Percentiles rank a stretch among this genome's conserved stretches.
These are phyloP conservation scores for Patella ulyssiponensis DNA, from an alignment of 2,888 invertebrate species.

Conservation along the genomic window DNA sequence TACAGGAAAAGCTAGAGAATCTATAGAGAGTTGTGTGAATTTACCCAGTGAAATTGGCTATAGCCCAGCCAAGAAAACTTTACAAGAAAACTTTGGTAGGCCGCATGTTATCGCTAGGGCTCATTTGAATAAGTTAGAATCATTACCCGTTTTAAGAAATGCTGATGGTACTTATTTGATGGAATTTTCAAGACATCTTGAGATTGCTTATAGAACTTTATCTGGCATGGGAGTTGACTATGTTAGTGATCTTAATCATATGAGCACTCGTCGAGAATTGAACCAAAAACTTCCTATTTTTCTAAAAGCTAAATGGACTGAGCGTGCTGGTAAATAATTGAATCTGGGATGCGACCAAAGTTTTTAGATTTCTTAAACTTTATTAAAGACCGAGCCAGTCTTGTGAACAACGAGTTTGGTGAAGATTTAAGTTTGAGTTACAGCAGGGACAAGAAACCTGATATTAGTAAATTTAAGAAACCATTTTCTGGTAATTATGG, in stretches of 20 bases:
- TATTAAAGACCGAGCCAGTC: background rate
- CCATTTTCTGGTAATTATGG: no score
- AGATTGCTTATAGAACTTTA: background rate
- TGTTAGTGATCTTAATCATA: background rate
- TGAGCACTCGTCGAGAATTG: background rate
- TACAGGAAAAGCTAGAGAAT: background rate
- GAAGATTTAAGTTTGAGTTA: background rate
- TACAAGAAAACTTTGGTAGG: no score
- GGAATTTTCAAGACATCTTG: background rate
- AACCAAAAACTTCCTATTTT: background rate
- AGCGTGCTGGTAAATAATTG: background rate
- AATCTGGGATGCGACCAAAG: background rate
- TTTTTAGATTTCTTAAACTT: background rate
- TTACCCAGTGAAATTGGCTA: background rate
- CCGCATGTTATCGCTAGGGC: background rate
- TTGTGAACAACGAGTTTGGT: no score
- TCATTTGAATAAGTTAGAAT: background rate
- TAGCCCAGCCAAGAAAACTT: background rate
- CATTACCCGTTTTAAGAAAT: background rate
- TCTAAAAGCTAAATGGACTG: background rate
- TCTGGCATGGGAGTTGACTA: background rate
- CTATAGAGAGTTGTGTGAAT: background rate
- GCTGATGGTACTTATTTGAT: background rate
- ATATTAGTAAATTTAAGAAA: no score
- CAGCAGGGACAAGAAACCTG: no score